Base-by-base conservation (phyloP, 2,797 vertebrate genomes). In the Eutrigla gurnardus region DNA sequence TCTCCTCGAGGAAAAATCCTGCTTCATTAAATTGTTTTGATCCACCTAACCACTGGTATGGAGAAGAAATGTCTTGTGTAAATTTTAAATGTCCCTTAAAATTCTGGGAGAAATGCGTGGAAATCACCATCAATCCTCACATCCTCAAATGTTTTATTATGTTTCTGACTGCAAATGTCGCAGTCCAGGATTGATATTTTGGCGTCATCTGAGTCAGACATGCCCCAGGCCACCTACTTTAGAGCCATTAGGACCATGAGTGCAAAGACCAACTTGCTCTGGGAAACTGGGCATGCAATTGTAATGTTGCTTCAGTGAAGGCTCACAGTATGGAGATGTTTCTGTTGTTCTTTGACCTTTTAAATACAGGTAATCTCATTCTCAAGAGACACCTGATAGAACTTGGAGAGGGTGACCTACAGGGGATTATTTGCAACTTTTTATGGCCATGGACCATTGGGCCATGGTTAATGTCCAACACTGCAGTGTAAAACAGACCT, bases 1-100 rank as follows among this genome's bases (percentile, higher is more conserved):
- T 62, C 57, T 2, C 4, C 9, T 36, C 15, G 25, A 15, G 4
- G 17, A 46, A 36, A 36, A 64, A n/a, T 32, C 11, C 10, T 43
- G 35, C 33, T 37, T 7, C 35, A 55, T 42, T 68, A 5, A 50
- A 55, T 37, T 18, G 15, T 52, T 68, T 57, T 66, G 4, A 65
- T 50, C 45, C 9, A 13, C 49, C 9, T 57, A 42, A 25, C 3
- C 15, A 15, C 50, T 46, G 54, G 8, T 14, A 49, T 54, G n/a
- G 18, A 65, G 15, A 39, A 54, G 8, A 53, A 43, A 15, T 36
- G 10, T 42, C 2, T 36, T 2, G 15, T 40, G 18, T 61, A 9
- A 14, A 4, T 17, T 54, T 67, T 33, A 33, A 54, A 17, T 47
- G 12, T 33, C 14, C 10, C 2, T 8, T 46, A 53, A 17, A 36